Evolutionary conservation across 53 echinoderm and acorn worm genomes (phyloP), one percentile per base, ranked within the genome.

Genomic region (Echinometra lucunter): DNA sequence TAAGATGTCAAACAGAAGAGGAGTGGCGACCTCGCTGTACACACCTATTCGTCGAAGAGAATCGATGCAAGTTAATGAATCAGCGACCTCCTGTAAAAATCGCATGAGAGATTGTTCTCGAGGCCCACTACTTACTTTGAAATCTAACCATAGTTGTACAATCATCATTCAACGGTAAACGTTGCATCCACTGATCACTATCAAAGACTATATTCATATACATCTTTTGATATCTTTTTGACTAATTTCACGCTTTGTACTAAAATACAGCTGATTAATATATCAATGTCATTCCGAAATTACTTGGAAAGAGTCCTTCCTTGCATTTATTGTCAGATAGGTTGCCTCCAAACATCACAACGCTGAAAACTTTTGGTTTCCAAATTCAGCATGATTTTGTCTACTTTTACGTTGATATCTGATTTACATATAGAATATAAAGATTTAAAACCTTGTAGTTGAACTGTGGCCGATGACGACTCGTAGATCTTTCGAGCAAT

Each of bases 11-110:
- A 95, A 96, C 15, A 99, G 94, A 18, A 99, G 96, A 0, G 99
- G 99, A 0, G 99, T 98, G 67, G 99, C 98, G 25, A 99, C 97
- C 57, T 99, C 99, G 87, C 96, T 97, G 91, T 97, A 99, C 21
- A 99, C 97, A 35, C 99, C 98, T 87, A 16, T 18, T n/a, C n/a
- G 13, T 25, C 49, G 28, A 47, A 85, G 42, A 9, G 13, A 72
- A 63, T 63, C 7, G 3, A 13, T 72, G 28, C 34, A 72, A 3
- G 12, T 4, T 34, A 19, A 66, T 66, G n/a, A 66, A 27, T 66
- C 27, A 27, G 18, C 1, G 57, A 57, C 18, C n/a, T 2, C 13
- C 25, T 63, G 25, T 25, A 25, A 63, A 63, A 34, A 2, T 32
- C 11, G 12, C 35, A 34, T 72, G 35, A 1, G 16, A 72, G 28